Evolutionary conservation across 2,888 invertebrate genomes (phyloP).

Genomic region (Lithophane ornitopus): DNA sequence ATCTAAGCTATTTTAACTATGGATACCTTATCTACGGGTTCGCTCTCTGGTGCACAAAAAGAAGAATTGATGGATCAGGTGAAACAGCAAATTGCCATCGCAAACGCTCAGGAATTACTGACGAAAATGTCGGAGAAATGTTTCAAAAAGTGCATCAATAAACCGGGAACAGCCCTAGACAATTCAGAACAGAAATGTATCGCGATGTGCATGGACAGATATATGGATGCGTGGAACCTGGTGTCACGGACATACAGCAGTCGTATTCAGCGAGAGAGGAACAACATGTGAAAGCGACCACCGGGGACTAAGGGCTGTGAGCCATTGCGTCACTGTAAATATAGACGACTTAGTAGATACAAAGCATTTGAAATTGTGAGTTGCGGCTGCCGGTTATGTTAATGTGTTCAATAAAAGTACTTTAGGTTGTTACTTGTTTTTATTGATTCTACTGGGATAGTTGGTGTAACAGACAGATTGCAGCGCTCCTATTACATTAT

Average conservation of each 20-base stretch:
- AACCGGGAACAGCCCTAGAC: constrained; percentile 97
- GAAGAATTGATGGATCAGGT: constrained; percentile 98
- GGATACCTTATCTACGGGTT: constrained; percentile 90
- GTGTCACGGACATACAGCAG: constrained; percentile 97
- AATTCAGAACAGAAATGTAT: constrained; percentile 98
- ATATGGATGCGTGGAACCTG: constrained; percentile 98
- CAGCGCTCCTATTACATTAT: constrained; percentile 55
- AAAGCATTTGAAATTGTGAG: constrained; percentile 82
- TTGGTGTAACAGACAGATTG: constrained; percentile 59
- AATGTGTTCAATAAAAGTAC: constrained; percentile 83
- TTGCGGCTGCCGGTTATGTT: constrained; percentile 79
- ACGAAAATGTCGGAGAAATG: constrained; percentile 99
- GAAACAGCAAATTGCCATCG: constrained; percentile 98
- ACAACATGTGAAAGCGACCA: constrained; percentile 87
- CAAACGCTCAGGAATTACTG: constrained; percentile 97
- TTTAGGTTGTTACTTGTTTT: constrained; percentile 78
- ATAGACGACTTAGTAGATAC: constrained; percentile 83
- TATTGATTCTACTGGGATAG: constrained; percentile 62
- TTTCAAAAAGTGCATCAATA: constrained; percentile 97
- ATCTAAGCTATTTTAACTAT: constrained; percentile 78
- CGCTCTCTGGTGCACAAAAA: constrained; percentile 93
- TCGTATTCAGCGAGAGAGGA: constrained; percentile 95
- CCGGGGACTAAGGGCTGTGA: constrained; percentile 63
- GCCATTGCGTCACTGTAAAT: constrained; percentile 83
- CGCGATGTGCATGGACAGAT: constrained; percentile 99